These are phyloP conservation scores for Melanotaenia boesemani DNA, from an alignment of 2,797 vertebrate species.

Conservation along the genomic window DNA sequence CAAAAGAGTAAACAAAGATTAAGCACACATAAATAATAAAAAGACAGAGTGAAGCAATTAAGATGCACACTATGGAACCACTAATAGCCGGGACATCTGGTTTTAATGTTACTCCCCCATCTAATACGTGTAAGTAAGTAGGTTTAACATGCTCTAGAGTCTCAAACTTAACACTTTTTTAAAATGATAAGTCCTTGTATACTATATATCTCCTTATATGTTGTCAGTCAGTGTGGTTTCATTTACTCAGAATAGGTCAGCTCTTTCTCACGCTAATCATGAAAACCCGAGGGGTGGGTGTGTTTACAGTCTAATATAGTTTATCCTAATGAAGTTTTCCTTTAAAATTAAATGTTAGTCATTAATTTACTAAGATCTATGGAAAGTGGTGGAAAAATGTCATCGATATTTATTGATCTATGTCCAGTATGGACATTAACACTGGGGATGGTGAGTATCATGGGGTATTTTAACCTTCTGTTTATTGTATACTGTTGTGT, in stretches of 20 bases:
- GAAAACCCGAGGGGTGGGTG: not conserved
- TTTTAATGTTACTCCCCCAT: too few relatives aligned
- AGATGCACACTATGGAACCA: not conserved
- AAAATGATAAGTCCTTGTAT: not conserved
- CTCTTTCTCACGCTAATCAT: not conserved
- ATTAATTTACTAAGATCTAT: not conserved
- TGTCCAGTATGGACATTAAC: not conserved
- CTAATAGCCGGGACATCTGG: not conserved
- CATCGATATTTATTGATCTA: not conserved
- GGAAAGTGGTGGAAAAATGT: not conserved
- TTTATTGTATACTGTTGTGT: not conserved
- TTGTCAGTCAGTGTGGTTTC: not conserved
- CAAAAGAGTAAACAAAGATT: not conserved
- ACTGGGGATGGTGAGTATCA: not conserved
- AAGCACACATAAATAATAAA: slow-evolving; percentile 1
- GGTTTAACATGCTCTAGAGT: too few relatives aligned
- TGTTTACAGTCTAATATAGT: slow-evolving; percentile 2
- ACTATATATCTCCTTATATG: not conserved
- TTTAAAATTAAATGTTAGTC: not conserved
- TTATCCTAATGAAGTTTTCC: not conserved
- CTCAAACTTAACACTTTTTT: too few relatives aligned
- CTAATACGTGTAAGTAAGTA: too few relatives aligned
- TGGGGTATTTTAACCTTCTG: not conserved
- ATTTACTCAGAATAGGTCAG: not conserved
- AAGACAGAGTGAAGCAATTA: not conserved